Evolutionary conservation across 2,797 vertebrate genomes (phyloP).

Genomic region (Uromys caudimaculatus): DNA sequence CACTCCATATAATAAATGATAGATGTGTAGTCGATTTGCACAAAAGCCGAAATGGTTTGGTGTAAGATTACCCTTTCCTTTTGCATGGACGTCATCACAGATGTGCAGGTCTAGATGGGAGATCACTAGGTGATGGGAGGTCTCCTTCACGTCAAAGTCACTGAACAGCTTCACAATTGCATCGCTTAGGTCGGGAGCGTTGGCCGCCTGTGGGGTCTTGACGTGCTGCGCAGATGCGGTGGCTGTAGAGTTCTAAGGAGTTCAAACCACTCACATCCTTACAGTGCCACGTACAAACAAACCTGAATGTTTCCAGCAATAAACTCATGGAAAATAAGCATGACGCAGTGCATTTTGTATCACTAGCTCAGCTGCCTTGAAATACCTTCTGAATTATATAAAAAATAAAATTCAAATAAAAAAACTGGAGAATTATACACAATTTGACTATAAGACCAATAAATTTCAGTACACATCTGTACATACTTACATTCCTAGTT

Average conservation of each 20-base stretch:
- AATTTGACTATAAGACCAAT: constrained; percentile 37
- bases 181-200: constrained; percentile 92
- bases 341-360: constrained; percentile 12
- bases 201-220: constrained; percentile 91
- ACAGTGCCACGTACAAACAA: constrained; percentile 16
- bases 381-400: constrained; percentile 51
- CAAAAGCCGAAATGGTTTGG: constrained; percentile 28
- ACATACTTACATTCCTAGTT: not conserved
- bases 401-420: constrained; percentile 54
- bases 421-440: constrained; percentile 3
- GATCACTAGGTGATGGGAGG: constrained; percentile 98
- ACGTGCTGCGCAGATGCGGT: constrained; percentile 92
- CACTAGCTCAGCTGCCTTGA: not conserved
- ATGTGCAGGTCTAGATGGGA: constrained; percentile 98
- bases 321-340: constrained; percentile 27
- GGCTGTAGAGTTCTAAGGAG: constrained; percentile 90
- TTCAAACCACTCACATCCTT: constrained; percentile 20
- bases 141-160: constrained; percentile 96
- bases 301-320: not conserved
- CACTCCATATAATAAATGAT: constrained; percentile 16
- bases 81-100: constrained; percentile 96
- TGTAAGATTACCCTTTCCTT: constrained; percentile 93
- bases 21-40: constrained; percentile 33
- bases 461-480: constrained; percentile 11
- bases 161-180: constrained; percentile 94